Percentiles rank a stretch among this genome's conserved stretches.
Evolutionary conservation across 2,113 vertebrate genomes (phyloP).

Genomic region (Lonchura striata): DNA sequence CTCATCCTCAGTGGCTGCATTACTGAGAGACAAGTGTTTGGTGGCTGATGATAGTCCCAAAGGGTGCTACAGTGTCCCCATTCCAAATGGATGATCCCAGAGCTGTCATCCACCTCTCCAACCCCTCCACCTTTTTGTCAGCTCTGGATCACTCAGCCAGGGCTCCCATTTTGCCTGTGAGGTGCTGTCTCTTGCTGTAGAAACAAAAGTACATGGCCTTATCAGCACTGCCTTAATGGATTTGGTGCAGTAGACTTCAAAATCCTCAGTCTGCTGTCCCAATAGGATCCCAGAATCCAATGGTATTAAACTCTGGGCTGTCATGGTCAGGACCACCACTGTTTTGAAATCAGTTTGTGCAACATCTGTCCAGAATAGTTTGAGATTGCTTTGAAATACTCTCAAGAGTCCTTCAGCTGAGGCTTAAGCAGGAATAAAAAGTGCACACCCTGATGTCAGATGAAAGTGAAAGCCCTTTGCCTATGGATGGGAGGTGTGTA

Average conservation of each 20-base stretch:
- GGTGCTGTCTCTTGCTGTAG: not conserved
- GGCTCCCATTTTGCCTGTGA: not conserved
- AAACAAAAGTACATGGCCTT: not conserved
- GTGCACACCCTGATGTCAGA: conserved; percentile 5
- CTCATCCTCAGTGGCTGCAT: not conserved
- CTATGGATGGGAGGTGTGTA: conserved; percentile 47
- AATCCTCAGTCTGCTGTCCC: not conserved
- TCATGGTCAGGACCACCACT: conserved; percentile 13
- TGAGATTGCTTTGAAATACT: not conserved
- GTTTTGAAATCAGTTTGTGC: not conserved
- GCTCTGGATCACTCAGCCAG: not conserved
- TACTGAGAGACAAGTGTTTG: not conserved
- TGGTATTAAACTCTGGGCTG: not conserved
- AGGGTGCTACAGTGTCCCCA: not conserved
- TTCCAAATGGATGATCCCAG: not conserved
- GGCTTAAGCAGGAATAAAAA: not conserved
- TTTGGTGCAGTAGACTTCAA: not conserved
- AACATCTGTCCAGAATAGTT: conserved; percentile 30
- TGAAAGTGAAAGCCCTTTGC: conserved; percentile 39
- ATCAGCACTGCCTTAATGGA: not conserved
- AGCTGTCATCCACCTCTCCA: not conserved
- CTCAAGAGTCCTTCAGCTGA: not conserved
- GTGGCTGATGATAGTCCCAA: not conserved
- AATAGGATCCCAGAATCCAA: not conserved
- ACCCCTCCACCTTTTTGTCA: not conserved